Evolutionary conservation across 2,888 invertebrate genomes (phyloP), one percentile per base, ranked within the genome.

Genomic region (Himalopsyche japonica): DNA sequence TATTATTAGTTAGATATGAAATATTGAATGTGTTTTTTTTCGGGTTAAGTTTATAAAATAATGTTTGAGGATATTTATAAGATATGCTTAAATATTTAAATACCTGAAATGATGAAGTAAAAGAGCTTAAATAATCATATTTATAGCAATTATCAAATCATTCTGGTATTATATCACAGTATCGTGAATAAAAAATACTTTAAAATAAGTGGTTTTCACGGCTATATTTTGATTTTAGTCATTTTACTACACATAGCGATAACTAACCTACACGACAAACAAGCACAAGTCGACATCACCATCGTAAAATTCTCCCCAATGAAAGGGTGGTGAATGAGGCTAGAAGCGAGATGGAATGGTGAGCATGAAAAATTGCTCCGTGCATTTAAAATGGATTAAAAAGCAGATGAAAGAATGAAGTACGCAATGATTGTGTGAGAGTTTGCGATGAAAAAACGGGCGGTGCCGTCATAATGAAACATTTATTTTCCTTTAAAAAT

Each of bases 351-450:
- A 49, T 24, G 24, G 82, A 37, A 43, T 18, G 78, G 64, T 57
- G 82, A 82, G 78, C 78, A 80, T 85, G 86, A 86, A 84, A 86
- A 86, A 86, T 85, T 84, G 81, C 85, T 79, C 78, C 57, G 70
- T 70, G 82, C 82, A 86, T 86, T 86, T 86, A 86, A 86, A 86
- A 86, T 85, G 85, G 84, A 86, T 86, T 85, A 85, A 86, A 85
- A 86, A 81, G 82, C 86, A 86, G 85, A 85, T 80, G 86, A 86
- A 85, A 83, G 85, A 84, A 85, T 84, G 84, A 85, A 85, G 82
- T 82, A 79, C 79, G 57, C 49, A 70, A 84, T 80, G 79, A 83
- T 82, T 82, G 84, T 49, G 81, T 20, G 79, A 64, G 79, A 78
- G 80, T 47, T 34, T 43, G 57, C 49, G 79, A 82, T 57, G 57